Percentiles rank a stretch among this genome's conserved stretches.
Evolutionary conservation across 2,888 invertebrate genomes (phyloP).

Genomic region (Acleris literana): DNA sequence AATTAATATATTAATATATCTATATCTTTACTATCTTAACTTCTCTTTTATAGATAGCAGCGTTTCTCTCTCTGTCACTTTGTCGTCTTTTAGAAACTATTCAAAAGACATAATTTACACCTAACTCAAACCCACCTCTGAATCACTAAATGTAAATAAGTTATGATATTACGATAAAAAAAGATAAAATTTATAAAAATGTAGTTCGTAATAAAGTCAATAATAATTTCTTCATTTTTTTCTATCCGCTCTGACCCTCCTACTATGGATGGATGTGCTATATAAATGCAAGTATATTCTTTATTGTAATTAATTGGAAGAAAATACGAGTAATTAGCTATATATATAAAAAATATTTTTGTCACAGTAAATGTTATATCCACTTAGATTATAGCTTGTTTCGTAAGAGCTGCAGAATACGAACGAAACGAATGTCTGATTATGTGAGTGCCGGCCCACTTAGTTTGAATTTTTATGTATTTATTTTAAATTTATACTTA

Average conservation of each 20-base stretch:
- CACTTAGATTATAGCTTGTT: too few relatives aligned
- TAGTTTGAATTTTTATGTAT: too few relatives aligned
- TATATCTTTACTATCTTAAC: too few relatives aligned
- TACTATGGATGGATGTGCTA: background rate
- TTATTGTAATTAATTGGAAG: background rate
- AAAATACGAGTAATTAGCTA: too few relatives aligned
- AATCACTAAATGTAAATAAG: conserved; percentile 33
- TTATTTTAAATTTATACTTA: too few relatives aligned
- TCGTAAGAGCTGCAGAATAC: too few relatives aligned
- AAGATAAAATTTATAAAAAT: conserved; percentile 30
- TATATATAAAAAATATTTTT: too few relatives aligned
- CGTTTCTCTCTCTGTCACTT: background rate
- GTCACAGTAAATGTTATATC: too few relatives aligned
- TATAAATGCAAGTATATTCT: background rate
- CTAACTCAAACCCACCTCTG: conserved; percentile 29
- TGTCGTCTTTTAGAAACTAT: background rate
- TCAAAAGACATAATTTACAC: conserved; percentile 28
- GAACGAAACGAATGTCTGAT: too few relatives aligned
- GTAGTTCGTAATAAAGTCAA: conserved; percentile 29
- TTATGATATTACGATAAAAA: conserved; percentile 23
- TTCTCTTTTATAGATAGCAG: background rate
- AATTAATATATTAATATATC: too few relatives aligned
- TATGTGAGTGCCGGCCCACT: too few relatives aligned
- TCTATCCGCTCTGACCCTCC: background rate
- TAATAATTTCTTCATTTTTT: conserved; percentile 2